Percentiles rank a stretch among this genome's conserved stretches.
phyloP scores from a whole-genome alignment of 2,797 vertebrate genomes.

The Orestias chungarensis region DNA sequence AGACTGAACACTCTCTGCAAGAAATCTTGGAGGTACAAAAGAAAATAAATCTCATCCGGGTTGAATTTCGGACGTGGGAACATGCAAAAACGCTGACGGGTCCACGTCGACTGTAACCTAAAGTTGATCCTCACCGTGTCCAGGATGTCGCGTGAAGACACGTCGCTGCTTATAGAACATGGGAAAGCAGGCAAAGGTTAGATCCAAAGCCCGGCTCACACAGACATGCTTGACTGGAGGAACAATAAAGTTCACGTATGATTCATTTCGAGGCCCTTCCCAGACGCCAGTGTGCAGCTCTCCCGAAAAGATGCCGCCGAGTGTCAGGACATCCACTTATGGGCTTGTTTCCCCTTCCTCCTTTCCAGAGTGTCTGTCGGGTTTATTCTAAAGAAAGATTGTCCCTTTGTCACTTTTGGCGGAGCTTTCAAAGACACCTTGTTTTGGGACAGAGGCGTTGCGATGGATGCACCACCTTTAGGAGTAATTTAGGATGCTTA shows the following conservation, averaged over 20 bases:
- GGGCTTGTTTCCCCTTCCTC: constrained; percentile 59
- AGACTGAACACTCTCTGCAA: constrained; percentile 8
- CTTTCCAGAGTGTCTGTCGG: background rate
- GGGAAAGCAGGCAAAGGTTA: constrained; percentile 68
- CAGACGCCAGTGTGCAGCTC: constrained; percentile 55
- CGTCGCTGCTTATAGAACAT: constrained; percentile 64
- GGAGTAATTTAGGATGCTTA: constrained; percentile 49
- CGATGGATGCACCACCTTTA: constrained; percentile 54
- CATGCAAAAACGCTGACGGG: constrained; percentile 5
- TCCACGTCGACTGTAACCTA: constrained; percentile 32
- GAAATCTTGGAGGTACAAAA: background rate
- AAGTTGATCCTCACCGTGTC: constrained; percentile 56
- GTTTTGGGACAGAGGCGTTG: constrained; percentile 6
- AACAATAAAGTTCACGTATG: constrained; percentile 78
- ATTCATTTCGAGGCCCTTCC: constrained; percentile 72
- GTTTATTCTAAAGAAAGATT: constrained; percentile 48
- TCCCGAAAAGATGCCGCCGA: constrained; percentile 53
- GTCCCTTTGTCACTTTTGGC: constrained; percentile 62
- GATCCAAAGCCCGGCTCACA: constrained; percentile 53
- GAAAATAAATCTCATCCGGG: background rate
- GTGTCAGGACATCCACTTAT: constrained; percentile 50
- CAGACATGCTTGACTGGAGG: constrained; percentile 59
- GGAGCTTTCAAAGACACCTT: constrained; percentile 45
- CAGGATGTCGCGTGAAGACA: constrained; percentile 53
- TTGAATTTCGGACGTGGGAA: constrained; percentile 34